Conservation (phyloP, 2,113 vertebrate species). For the Pterophyllum scalare region DNA sequence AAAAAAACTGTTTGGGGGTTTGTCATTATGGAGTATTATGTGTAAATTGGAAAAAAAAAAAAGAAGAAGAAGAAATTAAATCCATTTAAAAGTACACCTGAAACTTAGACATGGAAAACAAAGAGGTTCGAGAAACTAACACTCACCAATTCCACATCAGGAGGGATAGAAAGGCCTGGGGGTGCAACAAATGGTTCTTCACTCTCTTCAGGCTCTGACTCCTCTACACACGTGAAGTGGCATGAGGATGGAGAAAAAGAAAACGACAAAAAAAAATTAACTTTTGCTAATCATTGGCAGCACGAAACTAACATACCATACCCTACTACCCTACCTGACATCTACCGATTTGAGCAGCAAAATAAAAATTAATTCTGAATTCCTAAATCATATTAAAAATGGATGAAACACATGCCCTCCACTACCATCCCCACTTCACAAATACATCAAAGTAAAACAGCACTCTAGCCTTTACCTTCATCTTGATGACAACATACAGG, state of each 20-base stretch:
- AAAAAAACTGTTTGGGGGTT: neutral
- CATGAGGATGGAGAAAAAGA: neutral
- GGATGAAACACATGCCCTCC: neutral
- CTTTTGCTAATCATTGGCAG: neutral
- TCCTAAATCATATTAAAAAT: neutral
- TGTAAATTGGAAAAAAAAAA: neutral
- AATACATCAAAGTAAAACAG: constrained; percentile 17
- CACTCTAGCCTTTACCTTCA: constrained; percentile 5
- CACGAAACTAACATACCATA: neutral
- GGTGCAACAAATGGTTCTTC: constrained; percentile 97
- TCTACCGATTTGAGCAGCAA: neutral
- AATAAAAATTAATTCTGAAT: neutral
- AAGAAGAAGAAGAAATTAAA: neutral
- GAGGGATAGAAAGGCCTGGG: constrained; percentile 87
- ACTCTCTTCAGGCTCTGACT: constrained; percentile 87
- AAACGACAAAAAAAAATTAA: neutral
- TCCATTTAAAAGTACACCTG: neutral
- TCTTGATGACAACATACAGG: constrained; percentile 20
- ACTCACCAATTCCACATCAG: constrained; percentile 96
- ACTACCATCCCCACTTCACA: neutral
- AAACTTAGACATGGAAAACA: neutral
- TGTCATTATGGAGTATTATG: neutral
- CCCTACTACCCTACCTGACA: neutral
- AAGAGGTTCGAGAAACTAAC: neutral
- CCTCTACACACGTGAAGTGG: constrained; percentile 58